Evolutionary conservation across 2,888 invertebrate genomes (phyloP), one percentile per base, ranked within the genome.

Genomic region (Homarus gammarus): DNA sequence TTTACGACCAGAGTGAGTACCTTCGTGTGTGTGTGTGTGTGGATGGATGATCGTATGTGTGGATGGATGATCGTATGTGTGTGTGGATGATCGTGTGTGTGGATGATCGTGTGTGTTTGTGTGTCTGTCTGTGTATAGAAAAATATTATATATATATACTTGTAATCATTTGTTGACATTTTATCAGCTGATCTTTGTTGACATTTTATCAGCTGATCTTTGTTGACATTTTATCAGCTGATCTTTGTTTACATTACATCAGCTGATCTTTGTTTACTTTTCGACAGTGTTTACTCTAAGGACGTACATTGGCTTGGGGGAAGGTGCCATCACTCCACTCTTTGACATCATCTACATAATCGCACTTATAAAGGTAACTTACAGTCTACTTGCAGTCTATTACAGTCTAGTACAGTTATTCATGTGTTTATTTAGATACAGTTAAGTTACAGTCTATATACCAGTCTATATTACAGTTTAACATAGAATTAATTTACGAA

Each of bases 1-100:
- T 78, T 68, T 88, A 88, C 83, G 83, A 83, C 36, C 88, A 88
- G 12, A 31, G 88, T 88, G 33, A 88, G 88, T 88, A 38, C 64
- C 12, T 61, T 18, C 15, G 27, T 61, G 12, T 70, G 70, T 68
- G 44, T 44, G 61, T 68, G 27, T 61, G 12, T 70, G 70, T 68
- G 44, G 44, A 61, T 68, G 38, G 51, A 10, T 61, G 51, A 8
- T 12, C 12, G 78, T 78, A n/a, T n/a, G n/a, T n/a, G 56, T 49
- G 78, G 78, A 49, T 51, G 51, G n/a, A 49, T 51, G 27, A 31
- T n/a, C 51, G 78, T 78, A 31, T 78, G 78, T 78, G 51, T 27
- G 51, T n/a, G 78, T 56, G 31, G 31, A 56, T 61, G 61, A 27
- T 27, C 33, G 78, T 79, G 36, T 38, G 64, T 38, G 64, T 36